Evolutionary conservation across 2,797 vertebrate species (phyloP), one percentile per base, ranked within the genome.

Genomic region (Oceanodroma leucorhoa): DNA sequence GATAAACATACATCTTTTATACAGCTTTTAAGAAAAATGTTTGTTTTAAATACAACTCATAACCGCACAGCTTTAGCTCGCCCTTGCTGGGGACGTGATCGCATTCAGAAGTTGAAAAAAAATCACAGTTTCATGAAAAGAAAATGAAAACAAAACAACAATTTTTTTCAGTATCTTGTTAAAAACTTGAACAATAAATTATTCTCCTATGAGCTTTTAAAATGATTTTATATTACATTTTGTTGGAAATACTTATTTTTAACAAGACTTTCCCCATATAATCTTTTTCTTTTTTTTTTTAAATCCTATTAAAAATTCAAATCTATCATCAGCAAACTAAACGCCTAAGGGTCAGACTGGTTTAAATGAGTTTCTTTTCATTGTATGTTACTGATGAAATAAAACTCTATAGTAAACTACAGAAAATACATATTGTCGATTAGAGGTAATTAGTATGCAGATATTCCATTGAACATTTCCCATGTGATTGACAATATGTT

Each of bases 1-100:
- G 96, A 98, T 98, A 98, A 99, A 98, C 98, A 97, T 99, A 99
- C 98, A 99, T 97, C 97, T 98, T 98, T 98, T 98, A 97, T 98
- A 96, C 97, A 97, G 97, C 96, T 96, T 94, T 97, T 97, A 97
- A 96, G 97, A 98, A 98, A 95, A 98, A 97, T 20, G 6, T 95
- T 96, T 97, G 89, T 97, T 97, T 98, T 97, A 96, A 96, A 97
- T 98, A 97, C 96, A 97, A 97, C 94, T 97, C 76, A 27, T 93
- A 97, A 94, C 97, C 64, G 94, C 97, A 97, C 97, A 97, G 97
- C 96, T 66, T 97, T 96, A 94, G 94, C 96, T 97, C 95, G 89
- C 85, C 58, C 73, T 95, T 53, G 92, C 79, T 97, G 97, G 95
- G 96, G 96, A 97, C 22, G 20, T 89, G 91, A 94, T 96, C 41